A percentile compares a stretch with the other conserved stretches of the same genome.
Conservation (phyloP, 2,113 vertebrate species). For the Cyrtonyx montezumae region DNA sequence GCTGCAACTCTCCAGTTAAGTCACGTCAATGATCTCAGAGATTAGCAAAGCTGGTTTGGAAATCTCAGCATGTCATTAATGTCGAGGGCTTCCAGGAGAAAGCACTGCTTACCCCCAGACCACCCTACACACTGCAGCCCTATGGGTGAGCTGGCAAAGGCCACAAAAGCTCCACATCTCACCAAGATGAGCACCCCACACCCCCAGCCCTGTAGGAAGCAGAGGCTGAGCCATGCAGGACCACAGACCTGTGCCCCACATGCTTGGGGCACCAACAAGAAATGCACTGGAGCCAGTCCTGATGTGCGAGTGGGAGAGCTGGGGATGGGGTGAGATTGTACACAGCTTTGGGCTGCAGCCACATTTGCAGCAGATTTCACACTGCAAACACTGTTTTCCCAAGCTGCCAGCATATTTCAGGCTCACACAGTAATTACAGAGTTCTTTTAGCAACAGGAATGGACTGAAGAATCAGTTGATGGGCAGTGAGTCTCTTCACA, state of each 20-base stretch:
- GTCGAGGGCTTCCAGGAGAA: constrained; percentile 1
- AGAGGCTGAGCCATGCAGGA: background rate
- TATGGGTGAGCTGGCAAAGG: background rate
- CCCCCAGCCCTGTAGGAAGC: background rate
- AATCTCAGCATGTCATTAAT: background rate
- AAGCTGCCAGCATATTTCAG: background rate
- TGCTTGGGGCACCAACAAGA: background rate
- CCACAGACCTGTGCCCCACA: background rate
- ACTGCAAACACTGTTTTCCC: background rate
- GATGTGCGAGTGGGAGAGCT: background rate
- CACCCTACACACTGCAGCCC: background rate
- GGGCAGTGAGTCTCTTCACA: background rate
- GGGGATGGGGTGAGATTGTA: background rate
- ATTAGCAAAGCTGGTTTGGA: constrained; percentile 28
- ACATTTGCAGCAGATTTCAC: background rate
- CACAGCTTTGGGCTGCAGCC: background rate
- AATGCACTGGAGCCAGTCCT: background rate
- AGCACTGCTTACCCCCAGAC: background rate
- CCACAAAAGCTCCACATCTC: background rate
- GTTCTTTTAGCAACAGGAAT: background rate
- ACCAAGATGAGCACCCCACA: background rate
- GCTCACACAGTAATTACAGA: background rate
- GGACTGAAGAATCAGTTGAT: background rate
- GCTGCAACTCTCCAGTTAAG: background rate
- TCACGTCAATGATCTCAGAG: constrained; percentile 10